Evolutionary conservation across 2,797 vertebrate species (phyloP).

Genomic region (Leptoclinus maculatus): DNA sequence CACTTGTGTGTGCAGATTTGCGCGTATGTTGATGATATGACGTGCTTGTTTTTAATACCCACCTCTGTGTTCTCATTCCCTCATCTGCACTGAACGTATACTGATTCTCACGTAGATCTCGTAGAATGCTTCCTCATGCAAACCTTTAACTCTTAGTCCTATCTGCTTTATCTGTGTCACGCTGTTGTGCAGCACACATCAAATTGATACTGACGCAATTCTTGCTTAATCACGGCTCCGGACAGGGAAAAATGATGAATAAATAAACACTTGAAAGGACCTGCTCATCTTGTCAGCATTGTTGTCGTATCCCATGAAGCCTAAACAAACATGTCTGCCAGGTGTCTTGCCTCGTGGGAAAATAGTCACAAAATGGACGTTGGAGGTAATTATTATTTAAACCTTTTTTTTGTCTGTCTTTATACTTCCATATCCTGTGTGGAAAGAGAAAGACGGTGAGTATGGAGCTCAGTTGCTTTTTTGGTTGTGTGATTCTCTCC

Average conservation of each 20-base stretch:
- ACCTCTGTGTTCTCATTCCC: background rate
- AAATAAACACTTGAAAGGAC: constrained; percentile 71
- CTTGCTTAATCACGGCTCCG: constrained; percentile 63
- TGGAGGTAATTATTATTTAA: constrained; percentile 74
- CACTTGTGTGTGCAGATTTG: background rate
- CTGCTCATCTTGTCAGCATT: constrained; percentile 63
- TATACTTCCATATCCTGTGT: constrained; percentile 31
- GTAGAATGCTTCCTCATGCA: constrained; percentile 5
- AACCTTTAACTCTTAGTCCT: constrained; percentile 15
- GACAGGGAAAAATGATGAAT: constrained; percentile 54
- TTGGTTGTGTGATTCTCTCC: constrained; percentile 16
- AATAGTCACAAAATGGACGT: constrained; percentile 69
- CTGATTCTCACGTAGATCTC: constrained; percentile 2
- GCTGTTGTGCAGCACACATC: constrained; percentile 3
- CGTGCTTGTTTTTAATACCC: constrained; percentile 8
- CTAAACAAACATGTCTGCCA: constrained; percentile 71
- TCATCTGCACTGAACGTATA: background rate
- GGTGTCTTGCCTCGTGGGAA: constrained; percentile 45
- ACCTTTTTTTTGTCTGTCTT: constrained; percentile 32
- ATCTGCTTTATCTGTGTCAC: constrained; percentile 5
- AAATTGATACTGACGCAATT: constrained; percentile 41
- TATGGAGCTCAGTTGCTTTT: constrained; percentile 21
- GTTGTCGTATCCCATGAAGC: constrained; percentile 73
- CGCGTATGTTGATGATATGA: background rate
- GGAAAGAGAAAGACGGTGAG: constrained; percentile 47